Conservation (phyloP, 2,797 vertebrate species). For the Somateria mollissima region DNA sequence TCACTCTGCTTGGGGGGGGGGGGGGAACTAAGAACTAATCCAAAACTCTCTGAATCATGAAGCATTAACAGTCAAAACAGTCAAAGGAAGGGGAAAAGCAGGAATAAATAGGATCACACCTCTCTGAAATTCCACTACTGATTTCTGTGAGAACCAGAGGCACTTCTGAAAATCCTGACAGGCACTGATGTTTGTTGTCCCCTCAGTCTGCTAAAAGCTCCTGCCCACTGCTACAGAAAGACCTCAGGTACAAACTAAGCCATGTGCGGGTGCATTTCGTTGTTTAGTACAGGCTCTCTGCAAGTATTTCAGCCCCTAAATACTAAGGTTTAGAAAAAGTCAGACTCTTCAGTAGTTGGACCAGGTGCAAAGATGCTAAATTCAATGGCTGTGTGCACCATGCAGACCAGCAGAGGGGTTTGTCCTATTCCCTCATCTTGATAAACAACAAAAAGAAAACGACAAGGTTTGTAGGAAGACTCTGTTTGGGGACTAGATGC, state of each 20-base stretch:
- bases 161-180: background rate
- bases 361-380: background rate
- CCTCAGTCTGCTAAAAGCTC: rapidly evolving
- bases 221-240: background rate
- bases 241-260: background rate
- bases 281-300: background rate
- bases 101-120: background rate
- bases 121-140: background rate
- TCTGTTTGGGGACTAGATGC: background rate
- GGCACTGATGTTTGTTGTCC: background rate
- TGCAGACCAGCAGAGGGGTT: background rate
- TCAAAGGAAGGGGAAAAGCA: background rate
- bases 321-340: background rate
- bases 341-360: background rate
- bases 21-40: background rate
- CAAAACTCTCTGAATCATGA: background rate
- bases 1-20: background rate
- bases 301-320: background rate
- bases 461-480: too few species aligned
- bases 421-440: background rate
- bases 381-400: background rate
- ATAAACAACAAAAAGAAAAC: background rate
- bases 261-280: background rate
- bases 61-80: background rate
- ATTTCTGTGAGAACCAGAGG: background rate